A percentile compares a stretch with the other conserved stretches of the same genome.
Conservation (phyloP, 2,888 invertebrate species). For the Panzeria rudis region DNA sequence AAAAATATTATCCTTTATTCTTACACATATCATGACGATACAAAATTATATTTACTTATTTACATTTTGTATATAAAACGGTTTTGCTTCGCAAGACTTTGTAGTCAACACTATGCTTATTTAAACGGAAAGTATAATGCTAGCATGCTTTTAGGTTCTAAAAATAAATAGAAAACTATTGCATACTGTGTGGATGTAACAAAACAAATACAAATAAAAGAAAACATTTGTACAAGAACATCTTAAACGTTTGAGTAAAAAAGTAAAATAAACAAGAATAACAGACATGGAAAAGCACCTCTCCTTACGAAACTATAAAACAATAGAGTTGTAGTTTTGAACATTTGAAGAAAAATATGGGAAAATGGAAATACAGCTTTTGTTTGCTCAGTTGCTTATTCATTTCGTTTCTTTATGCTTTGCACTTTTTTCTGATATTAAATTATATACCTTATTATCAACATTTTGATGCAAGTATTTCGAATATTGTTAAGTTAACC, state of each 20-base stretch:
- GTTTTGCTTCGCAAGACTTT: conserved; percentile 52
- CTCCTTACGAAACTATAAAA: conserved; percentile 57
- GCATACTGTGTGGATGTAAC: conserved; percentile 58
- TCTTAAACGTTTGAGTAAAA: conserved; percentile 25
- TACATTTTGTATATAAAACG: conserved; percentile 20
- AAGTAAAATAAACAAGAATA: conserved; percentile 37
- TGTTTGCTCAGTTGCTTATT: conserved; percentile 67
- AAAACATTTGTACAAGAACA: conserved; percentile 56
- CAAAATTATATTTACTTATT: background rate
- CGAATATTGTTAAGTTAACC: conserved; percentile 53
- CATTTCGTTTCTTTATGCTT: conserved; percentile 72
- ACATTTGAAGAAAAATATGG: conserved; percentile 16
- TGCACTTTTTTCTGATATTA: conserved; percentile 79
- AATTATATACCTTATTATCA: conserved; percentile 83
- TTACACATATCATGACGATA: conserved; percentile 13
- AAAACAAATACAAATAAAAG: conserved; percentile 55
- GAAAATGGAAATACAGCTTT: conserved; percentile 34
- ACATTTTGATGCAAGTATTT: conserved; percentile 71
- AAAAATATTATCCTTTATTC: background rate
- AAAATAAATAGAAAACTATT: conserved; percentile 67
- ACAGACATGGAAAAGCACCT: conserved; percentile 64
- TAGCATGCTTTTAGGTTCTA: conserved; percentile 69
- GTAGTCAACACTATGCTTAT: conserved; percentile 66
- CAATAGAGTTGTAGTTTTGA: conserved; percentile 46
- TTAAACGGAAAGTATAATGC: conserved; percentile 54